phyloP scores from a whole-genome alignment of 2,797 vertebrate species.

The Zenarchopterus dispar region DNA sequence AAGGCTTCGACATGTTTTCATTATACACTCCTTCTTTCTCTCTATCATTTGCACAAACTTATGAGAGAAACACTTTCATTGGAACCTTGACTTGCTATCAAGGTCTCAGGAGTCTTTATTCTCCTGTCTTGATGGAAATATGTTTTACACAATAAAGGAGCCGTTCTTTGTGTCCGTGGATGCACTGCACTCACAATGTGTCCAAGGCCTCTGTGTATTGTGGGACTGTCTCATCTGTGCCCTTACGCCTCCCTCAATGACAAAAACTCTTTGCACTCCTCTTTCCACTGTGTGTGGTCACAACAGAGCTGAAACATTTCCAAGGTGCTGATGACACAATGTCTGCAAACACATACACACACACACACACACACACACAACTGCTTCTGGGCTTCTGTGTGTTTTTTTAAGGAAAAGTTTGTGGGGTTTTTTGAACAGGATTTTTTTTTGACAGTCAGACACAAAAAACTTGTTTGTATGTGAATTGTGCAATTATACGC shows the following conservation, averaged over 20 bases:
- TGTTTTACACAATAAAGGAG: slow-evolving; percentile 39
- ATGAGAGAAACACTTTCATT: slow-evolving; percentile 26
- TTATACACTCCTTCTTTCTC: not conserved
- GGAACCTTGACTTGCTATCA: slow-evolving; percentile 40
- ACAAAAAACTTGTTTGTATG: too few relatives aligned
- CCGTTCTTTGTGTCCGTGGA: slow-evolving; percentile 18
- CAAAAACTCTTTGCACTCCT: slow-evolving; percentile 7
- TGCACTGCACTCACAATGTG: slow-evolving; percentile 1
- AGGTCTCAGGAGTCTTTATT: slow-evolving; percentile 46
- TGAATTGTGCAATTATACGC: too few relatives aligned
- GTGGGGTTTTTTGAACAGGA: not conserved
- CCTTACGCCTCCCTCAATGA: slow-evolving; percentile 43
- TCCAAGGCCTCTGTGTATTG: slow-evolving; percentile 8
- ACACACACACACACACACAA: too few relatives aligned
- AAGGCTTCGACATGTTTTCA: slow-evolving; percentile 22
- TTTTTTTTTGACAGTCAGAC: too few relatives aligned
- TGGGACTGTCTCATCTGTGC: slow-evolving; percentile 22
- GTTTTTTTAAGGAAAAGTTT: slow-evolving; percentile 32
- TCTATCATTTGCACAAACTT: slow-evolving; percentile 8
- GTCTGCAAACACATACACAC: too few relatives aligned
- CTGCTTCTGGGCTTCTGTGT: slow-evolving; percentile 4
- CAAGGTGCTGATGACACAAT: slow-evolving; percentile 35
- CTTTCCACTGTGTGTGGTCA: slow-evolving; percentile 1
- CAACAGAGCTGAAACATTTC: slow-evolving; percentile 9
- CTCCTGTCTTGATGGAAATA: slow-evolving; percentile 22